These are phyloP conservation scores for Cochlearius cochlearius DNA, from an alignment of 2,113 vertebrate genomes.

Conservation along the genomic window DNA sequence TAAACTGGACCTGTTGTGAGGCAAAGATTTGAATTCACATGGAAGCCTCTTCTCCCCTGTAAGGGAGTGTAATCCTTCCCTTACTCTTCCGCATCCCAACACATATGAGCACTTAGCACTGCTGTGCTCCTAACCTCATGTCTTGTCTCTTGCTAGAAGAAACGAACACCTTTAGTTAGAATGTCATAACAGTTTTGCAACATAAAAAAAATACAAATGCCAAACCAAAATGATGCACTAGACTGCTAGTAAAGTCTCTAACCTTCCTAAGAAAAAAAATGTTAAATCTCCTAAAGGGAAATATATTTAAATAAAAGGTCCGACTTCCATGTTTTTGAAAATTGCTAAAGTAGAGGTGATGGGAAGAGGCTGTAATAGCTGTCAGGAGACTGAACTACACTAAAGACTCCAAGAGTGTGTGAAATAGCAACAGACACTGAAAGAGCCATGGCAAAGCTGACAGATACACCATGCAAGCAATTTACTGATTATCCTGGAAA, in stretches of 20 bases:
- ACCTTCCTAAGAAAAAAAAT: not conserved
- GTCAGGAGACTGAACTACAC: not conserved
- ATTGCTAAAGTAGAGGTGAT: not conserved
- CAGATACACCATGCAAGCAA: not conserved
- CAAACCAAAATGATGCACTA: not conserved
- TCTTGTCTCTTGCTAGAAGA: not conserved
- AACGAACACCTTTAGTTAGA: not conserved
- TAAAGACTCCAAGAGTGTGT: not conserved
- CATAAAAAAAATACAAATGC: not conserved
- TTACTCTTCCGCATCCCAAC: not conserved
- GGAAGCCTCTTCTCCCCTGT: not conserved
- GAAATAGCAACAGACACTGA: not conserved
- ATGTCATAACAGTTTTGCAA: not conserved
- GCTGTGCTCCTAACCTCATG: not conserved
- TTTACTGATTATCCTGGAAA: constrained; percentile 41
- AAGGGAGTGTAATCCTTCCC: not conserved
- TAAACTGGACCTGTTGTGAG: not conserved
- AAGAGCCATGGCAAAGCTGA: not conserved
- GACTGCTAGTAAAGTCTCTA: not conserved
- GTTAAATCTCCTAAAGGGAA: not conserved
- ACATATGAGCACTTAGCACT: not conserved
- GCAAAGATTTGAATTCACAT: not conserved
- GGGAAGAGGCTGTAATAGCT: not conserved
- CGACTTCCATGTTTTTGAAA: not conserved
- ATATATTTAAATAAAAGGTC: not conserved